These are phyloP conservation scores for Drosophila putrida DNA, from an alignment of 2,888 invertebrate genomes.

Conservation along the genomic window DNA sequence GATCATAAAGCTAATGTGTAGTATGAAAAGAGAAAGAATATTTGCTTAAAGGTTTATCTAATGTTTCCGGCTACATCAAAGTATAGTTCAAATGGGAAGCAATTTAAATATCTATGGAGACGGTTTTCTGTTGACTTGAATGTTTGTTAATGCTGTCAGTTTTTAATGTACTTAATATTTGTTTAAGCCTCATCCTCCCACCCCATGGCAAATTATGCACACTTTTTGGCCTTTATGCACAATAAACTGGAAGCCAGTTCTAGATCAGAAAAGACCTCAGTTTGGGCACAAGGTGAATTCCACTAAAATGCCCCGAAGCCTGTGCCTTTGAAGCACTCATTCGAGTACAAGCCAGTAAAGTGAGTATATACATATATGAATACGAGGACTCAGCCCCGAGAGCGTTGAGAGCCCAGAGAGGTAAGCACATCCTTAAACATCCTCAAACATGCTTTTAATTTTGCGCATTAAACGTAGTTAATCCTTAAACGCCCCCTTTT, in stretches of 20 bases:
- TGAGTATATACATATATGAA: constrained; percentile 22
- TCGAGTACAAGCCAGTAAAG: constrained; percentile 17
- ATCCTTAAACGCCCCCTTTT: constrained; percentile 61
- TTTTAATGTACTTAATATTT: constrained; percentile 78
- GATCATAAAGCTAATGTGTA: constrained; percentile 16
- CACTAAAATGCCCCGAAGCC: constrained; percentile 68
- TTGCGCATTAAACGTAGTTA: constrained; percentile 78
- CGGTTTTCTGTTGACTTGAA: constrained; percentile 39
- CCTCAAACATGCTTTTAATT: constrained; percentile 70
- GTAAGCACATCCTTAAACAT: constrained; percentile 38
- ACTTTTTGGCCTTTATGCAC: constrained; percentile 69
- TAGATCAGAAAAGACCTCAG: constrained; percentile 28
- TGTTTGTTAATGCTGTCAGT: constrained; percentile 65
- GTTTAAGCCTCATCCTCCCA: constrained; percentile 49
- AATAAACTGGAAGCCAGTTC: constrained; percentile 55
- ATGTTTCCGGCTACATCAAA: constrained; percentile 61
- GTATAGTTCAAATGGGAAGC: constrained; percentile 46
- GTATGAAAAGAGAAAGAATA: constrained; percentile 1
- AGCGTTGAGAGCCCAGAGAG: constrained; percentile 13
- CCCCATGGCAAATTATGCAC: constrained; percentile 58
- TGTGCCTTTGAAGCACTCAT: constrained; percentile 65
- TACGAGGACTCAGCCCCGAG: constrained; percentile 12
- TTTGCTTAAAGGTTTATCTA: constrained; percentile 4
- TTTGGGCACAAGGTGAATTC: constrained; percentile 44
- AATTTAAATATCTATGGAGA: constrained; percentile 57